Evolutionary conservation across 2,888 invertebrate species (phyloP).

Genomic region (Diadegma fenestrale): DNA sequence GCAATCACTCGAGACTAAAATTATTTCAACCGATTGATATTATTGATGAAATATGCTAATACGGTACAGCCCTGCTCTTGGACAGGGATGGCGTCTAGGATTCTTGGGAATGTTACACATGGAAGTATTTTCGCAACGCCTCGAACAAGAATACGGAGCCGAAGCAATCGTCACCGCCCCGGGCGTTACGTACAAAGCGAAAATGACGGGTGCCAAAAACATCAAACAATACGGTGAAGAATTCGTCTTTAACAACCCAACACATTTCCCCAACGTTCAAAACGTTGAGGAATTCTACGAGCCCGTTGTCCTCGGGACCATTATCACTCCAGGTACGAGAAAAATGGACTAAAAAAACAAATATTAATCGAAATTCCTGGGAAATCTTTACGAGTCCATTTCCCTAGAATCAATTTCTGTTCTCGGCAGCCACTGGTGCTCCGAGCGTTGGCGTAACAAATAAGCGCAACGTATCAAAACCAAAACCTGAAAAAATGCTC

Average conservation of each 20-base stretch:
- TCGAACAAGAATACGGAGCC: slow-evolving; percentile 93
- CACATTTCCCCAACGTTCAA: slow-evolving; percentile 88
- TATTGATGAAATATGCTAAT: slow-evolving; percentile 54
- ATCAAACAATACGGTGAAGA: slow-evolving; percentile 88
- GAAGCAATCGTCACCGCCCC: slow-evolving; percentile 94
- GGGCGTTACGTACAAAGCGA: slow-evolving; percentile 94
- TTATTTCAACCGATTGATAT: slow-evolving; percentile 8
- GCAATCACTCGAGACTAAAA: neutral
- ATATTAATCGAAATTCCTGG: neutral
- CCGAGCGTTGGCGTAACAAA: no score
- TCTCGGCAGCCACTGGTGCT: no score
- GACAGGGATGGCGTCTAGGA: slow-evolving; percentile 95
- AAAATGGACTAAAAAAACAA: neutral
- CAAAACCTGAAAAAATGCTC: no score
- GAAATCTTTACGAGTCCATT: no score
- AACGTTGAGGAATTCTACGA: slow-evolving; percentile 92
- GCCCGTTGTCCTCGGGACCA: slow-evolving; percentile 95
- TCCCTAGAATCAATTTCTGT: no score
- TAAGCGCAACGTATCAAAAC: no score
- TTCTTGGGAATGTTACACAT: slow-evolving; percentile 94
- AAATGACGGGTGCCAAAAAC: slow-evolving; percentile 90
- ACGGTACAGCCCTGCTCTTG: slow-evolving; percentile 91
- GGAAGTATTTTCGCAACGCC: slow-evolving; percentile 94
- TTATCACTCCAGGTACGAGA: slow-evolving; percentile 91
- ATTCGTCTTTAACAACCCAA: slow-evolving; percentile 90